Percentiles rank a stretch among this genome's conserved stretches.
Conservation (phyloP, 2,113 vertebrate species). For the Tympanuchus pallidicinctus region DNA sequence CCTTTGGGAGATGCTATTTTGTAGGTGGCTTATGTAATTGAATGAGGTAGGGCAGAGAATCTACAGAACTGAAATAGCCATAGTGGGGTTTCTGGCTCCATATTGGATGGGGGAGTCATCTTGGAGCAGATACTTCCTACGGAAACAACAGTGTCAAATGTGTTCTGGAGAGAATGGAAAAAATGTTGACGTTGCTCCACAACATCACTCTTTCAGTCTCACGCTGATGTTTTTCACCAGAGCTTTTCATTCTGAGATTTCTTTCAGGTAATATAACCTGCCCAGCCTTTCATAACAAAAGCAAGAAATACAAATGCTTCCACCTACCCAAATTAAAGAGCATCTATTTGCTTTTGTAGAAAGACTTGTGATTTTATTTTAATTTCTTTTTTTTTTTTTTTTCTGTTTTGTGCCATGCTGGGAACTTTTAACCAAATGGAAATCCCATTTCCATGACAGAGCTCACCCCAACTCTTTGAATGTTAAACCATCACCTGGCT, state of each 20-base stretch:
- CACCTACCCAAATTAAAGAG: neutral
- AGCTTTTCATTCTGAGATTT: neutral
- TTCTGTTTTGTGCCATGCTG: neutral
- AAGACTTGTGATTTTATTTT: neutral
- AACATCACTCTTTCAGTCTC: neutral
- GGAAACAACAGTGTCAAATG: neutral
- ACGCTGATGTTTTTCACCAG: neutral
- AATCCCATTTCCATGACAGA: neutral
- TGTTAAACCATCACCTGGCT: neutral
- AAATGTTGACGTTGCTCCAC: neutral
- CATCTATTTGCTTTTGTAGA: rapidly evolving
- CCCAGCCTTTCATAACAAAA: neutral
- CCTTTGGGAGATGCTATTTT: slow-evolving; percentile 31
- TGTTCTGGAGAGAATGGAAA: neutral
- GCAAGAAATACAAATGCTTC: neutral
- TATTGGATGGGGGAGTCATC: neutral
- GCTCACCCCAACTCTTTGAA: neutral
- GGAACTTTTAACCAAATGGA: neutral
- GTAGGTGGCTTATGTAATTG: slow-evolving; percentile 11
- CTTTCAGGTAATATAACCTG: neutral
- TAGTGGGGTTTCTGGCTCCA: neutral
- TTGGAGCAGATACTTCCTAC: neutral
- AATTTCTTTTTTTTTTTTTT: too few species aligned
- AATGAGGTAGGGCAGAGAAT: neutral
- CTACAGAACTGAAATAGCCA: neutral